These are phyloP conservation scores for Phenacoccus solenopsis DNA, from an alignment of 1,140 invertebrate species.

Conservation along the genomic window DNA sequence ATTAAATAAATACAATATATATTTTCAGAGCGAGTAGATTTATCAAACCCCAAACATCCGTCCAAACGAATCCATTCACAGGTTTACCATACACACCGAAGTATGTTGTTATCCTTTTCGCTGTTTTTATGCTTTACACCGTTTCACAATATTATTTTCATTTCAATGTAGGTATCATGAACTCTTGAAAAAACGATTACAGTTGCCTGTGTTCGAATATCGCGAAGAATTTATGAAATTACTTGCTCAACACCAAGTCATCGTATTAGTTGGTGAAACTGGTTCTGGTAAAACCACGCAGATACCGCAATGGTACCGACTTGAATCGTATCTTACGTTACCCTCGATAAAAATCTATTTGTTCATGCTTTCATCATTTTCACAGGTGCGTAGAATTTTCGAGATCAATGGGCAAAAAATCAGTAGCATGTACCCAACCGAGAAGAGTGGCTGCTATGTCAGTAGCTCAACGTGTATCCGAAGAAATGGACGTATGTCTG, in stretches of 20 bases:
- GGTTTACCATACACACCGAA: conserved; percentile 59
- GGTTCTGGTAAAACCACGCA: conserved; percentile 97
- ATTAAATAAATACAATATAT: not conserved
- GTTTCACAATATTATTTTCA: conserved; percentile 17
- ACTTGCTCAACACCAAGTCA: conserved; percentile 75
- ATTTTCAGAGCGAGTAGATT: not conserved
- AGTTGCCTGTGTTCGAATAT: conserved; percentile 96
- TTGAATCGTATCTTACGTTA: no score
- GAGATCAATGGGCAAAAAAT: conserved; percentile 52
- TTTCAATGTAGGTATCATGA: conserved; percentile 53
- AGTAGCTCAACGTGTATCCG: conserved; percentile 92
- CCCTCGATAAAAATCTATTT: not conserved
- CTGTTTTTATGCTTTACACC: not conserved
- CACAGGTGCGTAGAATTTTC: conserved; percentile 86
- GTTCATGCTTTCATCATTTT: not conserved
- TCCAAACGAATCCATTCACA: conserved; percentile 48
- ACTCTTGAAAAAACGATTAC: conserved; percentile 73
- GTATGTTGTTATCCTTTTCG: conserved; percentile 26
- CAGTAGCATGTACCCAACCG: conserved; percentile 95
- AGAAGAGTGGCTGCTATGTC: conserved; percentile 97
- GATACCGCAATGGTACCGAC: conserved; percentile 66
- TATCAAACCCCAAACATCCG: not conserved
- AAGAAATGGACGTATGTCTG: conserved; percentile 96
- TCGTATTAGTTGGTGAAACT: conserved; percentile 91
- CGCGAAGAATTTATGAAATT: conserved; percentile 89